Base-by-base conservation (phyloP, 2,888 invertebrate species). In the Atrina japonica region DNA sequence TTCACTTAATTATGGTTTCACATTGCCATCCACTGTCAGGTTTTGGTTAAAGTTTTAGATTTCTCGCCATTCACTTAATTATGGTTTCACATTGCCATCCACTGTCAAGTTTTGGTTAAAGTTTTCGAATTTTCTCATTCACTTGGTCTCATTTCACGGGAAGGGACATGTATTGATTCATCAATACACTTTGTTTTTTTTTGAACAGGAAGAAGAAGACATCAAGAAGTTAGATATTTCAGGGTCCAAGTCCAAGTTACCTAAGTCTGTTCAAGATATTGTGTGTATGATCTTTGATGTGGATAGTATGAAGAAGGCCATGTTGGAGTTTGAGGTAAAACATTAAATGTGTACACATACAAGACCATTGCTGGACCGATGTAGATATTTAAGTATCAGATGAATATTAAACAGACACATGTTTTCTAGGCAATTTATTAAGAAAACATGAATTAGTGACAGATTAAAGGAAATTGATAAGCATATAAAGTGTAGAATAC, bases 381-480 rank as follows among this genome's bases (percentile, higher is more conserved):
- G 47, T 18, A 45, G 18, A 45, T 3, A 21, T 45, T 5, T 47
- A 47, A 3, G 47, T 47, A 47, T 16, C 3, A 21, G 47, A 14
- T 21, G 5, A 18, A 0, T 18, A 43, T n/a, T 43, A 43, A 18
- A 43, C 18, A n/a, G n/a, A 6, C 18, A 23, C 9, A 18, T 18
- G 18, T 9, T 21, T 3, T 18, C 11, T 58, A 3, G 14, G 6
- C 18, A 40, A 43, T 25, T 27, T 47, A 1, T 45, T 27, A 16
- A 16, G 5, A 1, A 27, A 7, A 6, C 35, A n/a, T 50, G 35
- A 61, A 45, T 75, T 53, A 27, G 77, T 92, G 92, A 91, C 99
- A 81, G 99, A 99, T 90, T 93, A 96, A 83, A 97, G 97, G 76
- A 98, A 99, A 91, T 98, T 99, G 99, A n/a, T n/a, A n/a, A n/a